phyloP scores from a whole-genome alignment of 2,113 vertebrate genomes.

The Nycticryphes semicollaris region DNA sequence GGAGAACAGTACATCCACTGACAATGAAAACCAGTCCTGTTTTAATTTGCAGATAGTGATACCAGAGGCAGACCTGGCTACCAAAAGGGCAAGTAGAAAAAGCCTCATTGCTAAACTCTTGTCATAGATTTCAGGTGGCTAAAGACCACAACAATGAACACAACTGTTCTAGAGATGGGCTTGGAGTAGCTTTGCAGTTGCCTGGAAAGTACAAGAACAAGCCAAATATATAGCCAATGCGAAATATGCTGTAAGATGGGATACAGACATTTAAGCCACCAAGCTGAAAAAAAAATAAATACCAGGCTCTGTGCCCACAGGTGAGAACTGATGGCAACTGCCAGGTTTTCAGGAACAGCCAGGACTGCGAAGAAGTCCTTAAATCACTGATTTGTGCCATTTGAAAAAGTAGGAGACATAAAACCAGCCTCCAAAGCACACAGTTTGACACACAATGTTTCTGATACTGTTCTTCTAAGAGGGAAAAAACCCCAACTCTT shows the following conservation, averaged over 20 bases:
- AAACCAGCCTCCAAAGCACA: not conserved
- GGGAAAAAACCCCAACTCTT: not conserved
- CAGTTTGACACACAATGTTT: not conserved
- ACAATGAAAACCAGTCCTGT: not conserved
- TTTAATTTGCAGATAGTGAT: not conserved
- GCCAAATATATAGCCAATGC: not conserved
- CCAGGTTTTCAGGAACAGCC: rapidly evolving
- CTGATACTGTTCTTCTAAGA: not conserved
- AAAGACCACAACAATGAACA: not conserved
- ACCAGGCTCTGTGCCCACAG: not conserved
- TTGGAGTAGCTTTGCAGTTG: not conserved
- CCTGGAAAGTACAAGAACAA: not conserved
- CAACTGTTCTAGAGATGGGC: not conserved
- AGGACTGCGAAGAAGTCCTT: not conserved
- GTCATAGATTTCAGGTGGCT: not conserved
- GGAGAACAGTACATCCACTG: not conserved
- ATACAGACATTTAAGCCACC: not conserved
- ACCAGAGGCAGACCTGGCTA: not conserved
- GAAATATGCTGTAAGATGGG: not conserved
- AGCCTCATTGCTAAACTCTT: not conserved
- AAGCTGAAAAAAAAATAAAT: not conserved
- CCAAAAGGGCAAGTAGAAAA: not conserved
- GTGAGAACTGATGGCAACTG: not conserved
- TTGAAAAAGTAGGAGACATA: not conserved
- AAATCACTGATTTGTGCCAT: not conserved